A percentile compares a stretch with the other conserved stretches of the same genome.
Conservation (phyloP, 2,888 invertebrate species). For the Sinelater perroti region DNA sequence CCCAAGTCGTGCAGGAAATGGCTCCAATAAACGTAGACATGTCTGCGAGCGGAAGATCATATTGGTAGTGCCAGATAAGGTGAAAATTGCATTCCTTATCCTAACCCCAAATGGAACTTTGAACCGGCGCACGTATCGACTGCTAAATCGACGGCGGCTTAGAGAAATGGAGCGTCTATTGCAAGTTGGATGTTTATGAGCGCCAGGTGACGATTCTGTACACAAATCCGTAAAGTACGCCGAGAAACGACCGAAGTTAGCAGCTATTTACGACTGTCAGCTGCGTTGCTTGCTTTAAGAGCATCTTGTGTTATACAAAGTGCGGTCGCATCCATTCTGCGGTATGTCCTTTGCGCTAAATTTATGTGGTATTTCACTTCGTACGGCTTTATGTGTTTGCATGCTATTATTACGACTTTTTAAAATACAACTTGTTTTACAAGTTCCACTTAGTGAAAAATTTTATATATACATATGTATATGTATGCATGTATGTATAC, state of each 20-base stretch:
- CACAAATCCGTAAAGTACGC: constrained; percentile 26
- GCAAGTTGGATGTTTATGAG: constrained; percentile 34
- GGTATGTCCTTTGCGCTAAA: constrained; percentile 7
- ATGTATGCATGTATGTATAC: too few relatives aligned
- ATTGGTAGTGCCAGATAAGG: constrained; percentile 56
- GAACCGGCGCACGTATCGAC: constrained; percentile 38
- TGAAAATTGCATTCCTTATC: constrained; percentile 57
- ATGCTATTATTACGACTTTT: background rate
- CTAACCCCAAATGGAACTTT: constrained; percentile 47
- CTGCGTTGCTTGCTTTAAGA: constrained; percentile 21
- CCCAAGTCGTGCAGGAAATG: constrained; percentile 54
- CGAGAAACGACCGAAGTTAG: constrained; percentile 15
- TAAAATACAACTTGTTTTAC: constrained; percentile 18
- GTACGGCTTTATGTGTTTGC: constrained; percentile 2
- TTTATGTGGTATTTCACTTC: constrained; percentile 12
- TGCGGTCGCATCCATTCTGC: constrained; percentile 15
- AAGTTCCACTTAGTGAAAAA: too few relatives aligned
- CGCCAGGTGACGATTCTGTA: constrained; percentile 34
- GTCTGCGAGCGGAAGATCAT: constrained; percentile 56
- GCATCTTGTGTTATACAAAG: constrained; percentile 19
- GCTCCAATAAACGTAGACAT: constrained; percentile 57
- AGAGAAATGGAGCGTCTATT: constrained; percentile 28
- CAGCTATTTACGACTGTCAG: constrained; percentile 29
- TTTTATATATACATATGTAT: too few relatives aligned
- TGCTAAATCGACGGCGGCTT: constrained; percentile 27